Percentiles rank a stretch among this genome's conserved stretches.
Conservation (phyloP, 1,140 invertebrate genomes). For the Trichonephila inaurata region DNA sequence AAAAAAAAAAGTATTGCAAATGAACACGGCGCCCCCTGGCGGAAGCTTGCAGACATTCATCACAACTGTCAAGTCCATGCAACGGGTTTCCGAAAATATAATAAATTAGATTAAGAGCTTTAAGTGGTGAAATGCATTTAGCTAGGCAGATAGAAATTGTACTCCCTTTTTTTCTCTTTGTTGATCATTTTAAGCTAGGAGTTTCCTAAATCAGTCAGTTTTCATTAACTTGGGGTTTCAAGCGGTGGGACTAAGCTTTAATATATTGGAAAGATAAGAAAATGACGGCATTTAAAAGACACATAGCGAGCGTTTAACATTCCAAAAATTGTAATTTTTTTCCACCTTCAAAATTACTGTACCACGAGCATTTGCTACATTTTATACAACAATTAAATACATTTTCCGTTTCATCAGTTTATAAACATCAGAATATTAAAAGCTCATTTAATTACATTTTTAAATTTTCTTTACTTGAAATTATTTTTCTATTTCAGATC, state of each 20-base stretch:
- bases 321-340: too few species aligned
- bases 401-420: too few species aligned
- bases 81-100: conserved; percentile 26
- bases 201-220: conserved; percentile 45
- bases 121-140: conserved; percentile 63
- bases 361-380: too few species aligned
- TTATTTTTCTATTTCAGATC: too few species aligned
- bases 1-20: background rate
- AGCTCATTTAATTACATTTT: too few species aligned
- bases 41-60: conserved; percentile 42
- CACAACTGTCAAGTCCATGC: conserved; percentile 45
- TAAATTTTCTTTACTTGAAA: too few species aligned
- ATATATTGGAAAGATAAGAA: background rate
- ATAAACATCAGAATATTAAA: too few species aligned
- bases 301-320: background rate
- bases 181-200: background rate
- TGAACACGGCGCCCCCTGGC: conserved; percentile 41
- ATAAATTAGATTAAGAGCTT: conserved; percentile 68
- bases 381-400: too few species aligned
- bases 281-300: background rate
- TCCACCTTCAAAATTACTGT: too few species aligned
- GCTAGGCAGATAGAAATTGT: conserved; percentile 28
- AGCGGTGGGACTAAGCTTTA: background rate
- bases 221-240: conserved; percentile 16
- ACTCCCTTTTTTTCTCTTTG: background rate